These are phyloP conservation scores for Gonioctena quinquepunctata DNA, from an alignment of 1,140 invertebrate genomes.

Conservation along the genomic window DNA sequence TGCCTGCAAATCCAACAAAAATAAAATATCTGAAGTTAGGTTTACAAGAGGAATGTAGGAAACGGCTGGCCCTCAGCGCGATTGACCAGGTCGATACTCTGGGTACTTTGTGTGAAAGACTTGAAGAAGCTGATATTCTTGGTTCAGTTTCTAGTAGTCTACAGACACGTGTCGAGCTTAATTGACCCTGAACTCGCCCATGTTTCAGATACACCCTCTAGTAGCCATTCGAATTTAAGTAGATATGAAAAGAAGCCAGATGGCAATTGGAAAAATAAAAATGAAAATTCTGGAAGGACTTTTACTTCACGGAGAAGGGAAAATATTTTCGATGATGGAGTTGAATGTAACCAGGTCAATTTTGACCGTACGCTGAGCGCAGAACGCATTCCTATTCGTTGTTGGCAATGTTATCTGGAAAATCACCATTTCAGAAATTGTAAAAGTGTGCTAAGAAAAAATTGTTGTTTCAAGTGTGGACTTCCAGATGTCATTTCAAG, in stretches of 20 bases:
- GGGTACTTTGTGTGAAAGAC: not conserved
- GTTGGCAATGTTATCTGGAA: not conserved
- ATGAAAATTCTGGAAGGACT: not conserved
- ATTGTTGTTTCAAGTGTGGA: not conserved
- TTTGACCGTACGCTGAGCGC: too few species aligned
- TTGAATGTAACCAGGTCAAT: not conserved
- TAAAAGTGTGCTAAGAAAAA: not conserved
- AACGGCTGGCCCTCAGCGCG: not conserved
- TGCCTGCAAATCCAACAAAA: not conserved
- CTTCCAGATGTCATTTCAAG: not conserved
- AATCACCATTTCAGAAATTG: not conserved
- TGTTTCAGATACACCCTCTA: not conserved
- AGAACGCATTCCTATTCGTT: too few species aligned
- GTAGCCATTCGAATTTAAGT: not conserved
- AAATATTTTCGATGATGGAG: not conserved
- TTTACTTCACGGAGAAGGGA: not conserved
- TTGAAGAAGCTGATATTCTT: not conserved
- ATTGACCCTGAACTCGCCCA: not conserved
- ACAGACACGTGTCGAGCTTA: not conserved
- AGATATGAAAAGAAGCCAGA: not conserved
- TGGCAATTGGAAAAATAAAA: not conserved
- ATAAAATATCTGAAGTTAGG: not conserved
- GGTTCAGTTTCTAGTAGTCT: not conserved
- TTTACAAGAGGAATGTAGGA: not conserved
- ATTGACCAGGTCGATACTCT: not conserved